Percentiles rank a stretch among this genome's conserved stretches.
Evolutionary conservation across 1,140 invertebrate genomes (phyloP).

Genomic region (Coptotermes formosanus): DNA sequence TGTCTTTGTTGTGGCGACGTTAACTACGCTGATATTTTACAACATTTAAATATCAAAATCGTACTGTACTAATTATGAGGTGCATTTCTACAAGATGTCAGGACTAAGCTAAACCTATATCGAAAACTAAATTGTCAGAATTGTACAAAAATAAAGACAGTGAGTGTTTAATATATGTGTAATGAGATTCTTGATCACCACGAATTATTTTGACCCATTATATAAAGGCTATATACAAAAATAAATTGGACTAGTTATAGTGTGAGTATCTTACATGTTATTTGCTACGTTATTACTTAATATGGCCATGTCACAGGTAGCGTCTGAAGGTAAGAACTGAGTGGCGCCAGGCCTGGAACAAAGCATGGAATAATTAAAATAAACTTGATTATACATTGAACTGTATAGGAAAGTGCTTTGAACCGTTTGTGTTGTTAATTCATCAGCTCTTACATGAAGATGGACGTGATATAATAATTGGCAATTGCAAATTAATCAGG

Average conservation of each 20-base stretch:
- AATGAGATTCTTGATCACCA: background rate
- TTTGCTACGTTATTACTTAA: background rate
- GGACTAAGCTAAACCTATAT: background rate
- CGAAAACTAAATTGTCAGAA: background rate
- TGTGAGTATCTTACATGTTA: background rate
- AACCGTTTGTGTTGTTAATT: background rate
- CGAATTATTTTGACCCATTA: background rate
- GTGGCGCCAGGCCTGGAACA: background rate
- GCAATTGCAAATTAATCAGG: background rate
- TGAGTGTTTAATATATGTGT: background rate
- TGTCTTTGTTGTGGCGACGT: background rate
- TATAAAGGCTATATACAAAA: background rate
- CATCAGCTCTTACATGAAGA: background rate
- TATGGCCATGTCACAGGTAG: background rate
- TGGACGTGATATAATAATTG: background rate
- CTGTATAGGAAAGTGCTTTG: background rate
- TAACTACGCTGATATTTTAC: background rate
- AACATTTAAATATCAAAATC: background rate
- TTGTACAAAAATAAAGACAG: background rate
- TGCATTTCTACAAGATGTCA: background rate
- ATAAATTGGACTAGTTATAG: slow-evolving; percentile 7
- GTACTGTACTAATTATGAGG: background rate
- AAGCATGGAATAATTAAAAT: background rate
- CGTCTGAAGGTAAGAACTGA: background rate
- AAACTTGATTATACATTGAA: background rate